Conservation (phyloP, 1,140 invertebrate species). For the Anthonomus grandis region DNA sequence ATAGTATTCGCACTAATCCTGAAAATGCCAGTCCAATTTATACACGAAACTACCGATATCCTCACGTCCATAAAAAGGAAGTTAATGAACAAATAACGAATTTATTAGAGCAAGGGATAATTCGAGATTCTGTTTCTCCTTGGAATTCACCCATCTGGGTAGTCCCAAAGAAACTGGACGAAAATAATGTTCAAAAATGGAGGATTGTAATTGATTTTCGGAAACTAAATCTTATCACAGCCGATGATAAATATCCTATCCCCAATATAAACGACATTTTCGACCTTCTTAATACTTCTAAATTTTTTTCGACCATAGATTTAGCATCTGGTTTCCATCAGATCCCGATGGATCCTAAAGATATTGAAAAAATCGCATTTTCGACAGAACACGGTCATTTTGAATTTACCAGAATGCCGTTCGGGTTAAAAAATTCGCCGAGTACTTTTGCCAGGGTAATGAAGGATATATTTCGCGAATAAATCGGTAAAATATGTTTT, state of each 20-base stretch:
- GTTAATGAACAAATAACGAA: conserved; percentile 34
- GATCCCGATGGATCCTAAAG: conserved; percentile 43
- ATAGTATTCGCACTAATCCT: conserved; percentile 36
- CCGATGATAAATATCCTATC: not conserved
- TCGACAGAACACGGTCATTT: conserved; percentile 39
- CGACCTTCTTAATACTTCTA: conserved; percentile 42
- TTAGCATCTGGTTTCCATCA: conserved; percentile 49
- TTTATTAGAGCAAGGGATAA: conserved; percentile 37
- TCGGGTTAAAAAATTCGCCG: conserved; percentile 46
- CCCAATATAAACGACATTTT: conserved; percentile 43
- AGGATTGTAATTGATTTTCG: conserved; percentile 48
- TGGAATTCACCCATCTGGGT: conserved; percentile 47
- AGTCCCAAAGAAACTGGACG: conserved; percentile 36
- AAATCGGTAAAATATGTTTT: conserved; percentile 36
- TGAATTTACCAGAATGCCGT: conserved; percentile 46
- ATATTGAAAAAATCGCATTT: conserved; percentile 52
- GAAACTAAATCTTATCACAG: conserved; percentile 4
- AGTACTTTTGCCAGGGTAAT: conserved; percentile 47
- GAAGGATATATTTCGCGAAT: conserved; percentile 26
- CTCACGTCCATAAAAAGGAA: conserved; percentile 36
- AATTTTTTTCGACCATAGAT: conserved; percentile 50
- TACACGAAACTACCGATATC: conserved; percentile 44
- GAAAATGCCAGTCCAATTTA: conserved; percentile 39
- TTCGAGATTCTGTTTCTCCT: conserved; percentile 39
- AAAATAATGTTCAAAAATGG: conserved; percentile 34